A percentile compares a stretch with the other conserved stretches of the same genome.
These are phyloP conservation scores for Trichonephila clavata DNA, from an alignment of 1,140 invertebrate genomes.

Conservation along the genomic window DNA sequence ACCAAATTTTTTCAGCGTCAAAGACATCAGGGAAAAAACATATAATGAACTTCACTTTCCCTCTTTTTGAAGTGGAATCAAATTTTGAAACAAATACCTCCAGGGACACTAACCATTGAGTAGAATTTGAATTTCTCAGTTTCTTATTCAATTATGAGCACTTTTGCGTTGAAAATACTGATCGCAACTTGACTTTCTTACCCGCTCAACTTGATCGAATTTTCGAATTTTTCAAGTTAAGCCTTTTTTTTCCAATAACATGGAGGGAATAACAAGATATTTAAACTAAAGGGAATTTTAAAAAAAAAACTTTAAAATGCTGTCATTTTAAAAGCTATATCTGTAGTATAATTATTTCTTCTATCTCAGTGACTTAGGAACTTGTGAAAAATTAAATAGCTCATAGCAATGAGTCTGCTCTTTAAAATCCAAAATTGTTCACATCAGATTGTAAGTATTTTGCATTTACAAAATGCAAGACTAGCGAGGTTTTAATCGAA, in stretches of 20 bases:
- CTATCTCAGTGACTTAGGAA: too few species aligned
- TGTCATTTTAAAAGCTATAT: too few species aligned
- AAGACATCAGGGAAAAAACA: neutral
- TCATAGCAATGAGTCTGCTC: too few species aligned
- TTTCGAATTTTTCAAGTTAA: neutral
- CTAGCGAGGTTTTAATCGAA: too few species aligned
- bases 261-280: neutral
- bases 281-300: neutral
- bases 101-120: neutral
- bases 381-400: too few species aligned
- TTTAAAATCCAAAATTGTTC: too few species aligned
- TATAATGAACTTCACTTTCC: neutral
- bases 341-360: too few species aligned
- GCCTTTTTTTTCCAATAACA: neutral
- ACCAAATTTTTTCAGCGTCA: too few species aligned
- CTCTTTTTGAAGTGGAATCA: neutral
- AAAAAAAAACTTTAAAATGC: too few species aligned
- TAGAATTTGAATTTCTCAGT: neutral
- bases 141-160: neutral
- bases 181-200: neutral
- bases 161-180: neutral
- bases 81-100: conserved; percentile 18
- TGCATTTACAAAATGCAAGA: too few species aligned
- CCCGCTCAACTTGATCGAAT: neutral
- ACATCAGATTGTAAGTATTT: too few species aligned